These are phyloP conservation scores for Musca vetustissima DNA, from an alignment of 1,140 invertebrate genomes.

Conservation along the genomic window DNA sequence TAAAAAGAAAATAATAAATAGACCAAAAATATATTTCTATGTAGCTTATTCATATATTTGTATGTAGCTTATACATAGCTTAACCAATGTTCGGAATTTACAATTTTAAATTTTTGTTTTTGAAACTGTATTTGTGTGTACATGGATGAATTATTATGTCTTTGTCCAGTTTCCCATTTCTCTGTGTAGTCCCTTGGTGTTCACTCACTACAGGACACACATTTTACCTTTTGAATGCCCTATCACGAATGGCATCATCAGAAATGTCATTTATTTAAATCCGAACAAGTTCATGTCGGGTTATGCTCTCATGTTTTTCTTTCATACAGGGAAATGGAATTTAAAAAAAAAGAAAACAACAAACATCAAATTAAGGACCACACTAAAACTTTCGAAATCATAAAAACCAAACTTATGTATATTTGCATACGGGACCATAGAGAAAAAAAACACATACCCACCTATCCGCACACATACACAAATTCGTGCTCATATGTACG, in stretches of 20 bases:
- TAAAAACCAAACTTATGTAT: constrained; percentile 21
- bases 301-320: constrained; percentile 4
- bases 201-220: no score
- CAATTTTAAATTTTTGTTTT: no score
- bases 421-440: neutral
- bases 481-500: neutral
- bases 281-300: constrained; percentile 13
- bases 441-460: constrained; percentile 20
- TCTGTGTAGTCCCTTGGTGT: no score
- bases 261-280: constrained; percentile 20
- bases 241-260: neutral
- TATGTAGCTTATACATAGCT: no score
- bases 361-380: constrained; percentile 12
- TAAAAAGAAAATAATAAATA: no score
- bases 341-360: constrained; percentile 4
- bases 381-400: constrained; percentile 12
- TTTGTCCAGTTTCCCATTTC: no score
- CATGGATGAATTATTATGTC: no score
- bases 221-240: no score
- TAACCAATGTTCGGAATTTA: no score
- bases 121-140: no score
- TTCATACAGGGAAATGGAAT: neutral
- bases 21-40: no score
- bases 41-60: no score
- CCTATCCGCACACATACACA: constrained; percentile 20